Evolutionary conservation across 2,113 vertebrate genomes (phyloP).

Genomic region (Peucedramus taeniatus): DNA sequence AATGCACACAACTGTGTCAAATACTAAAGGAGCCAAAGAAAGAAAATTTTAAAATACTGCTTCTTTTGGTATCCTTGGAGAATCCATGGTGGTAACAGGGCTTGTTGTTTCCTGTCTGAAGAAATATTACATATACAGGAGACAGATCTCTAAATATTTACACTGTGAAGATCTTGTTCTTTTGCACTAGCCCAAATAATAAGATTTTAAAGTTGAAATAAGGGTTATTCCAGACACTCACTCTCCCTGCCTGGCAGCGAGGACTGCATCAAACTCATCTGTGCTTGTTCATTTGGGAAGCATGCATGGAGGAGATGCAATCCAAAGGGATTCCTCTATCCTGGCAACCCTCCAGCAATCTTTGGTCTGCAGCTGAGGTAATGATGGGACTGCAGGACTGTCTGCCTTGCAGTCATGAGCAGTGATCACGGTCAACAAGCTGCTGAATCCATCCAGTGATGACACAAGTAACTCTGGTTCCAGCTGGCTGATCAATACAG

Average conservation of each 20-base stretch:
- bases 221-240: neutral
- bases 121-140: neutral
- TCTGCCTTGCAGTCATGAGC: neutral
- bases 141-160: neutral
- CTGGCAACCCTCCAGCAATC: neutral
- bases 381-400: neutral
- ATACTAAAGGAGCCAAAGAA: neutral
- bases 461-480: neutral
- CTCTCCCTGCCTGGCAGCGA: neutral
- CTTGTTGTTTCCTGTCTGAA: neutral
- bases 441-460: neutral
- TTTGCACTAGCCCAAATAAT: neutral
- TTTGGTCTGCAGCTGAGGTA: neutral
- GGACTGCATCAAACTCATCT: neutral
- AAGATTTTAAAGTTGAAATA: neutral
- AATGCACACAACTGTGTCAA: neutral
- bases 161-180: neutral
- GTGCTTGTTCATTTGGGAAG: neutral
- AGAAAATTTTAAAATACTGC: neutral
- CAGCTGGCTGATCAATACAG: neutral
- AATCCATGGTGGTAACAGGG: neutral
- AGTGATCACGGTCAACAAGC: neutral
- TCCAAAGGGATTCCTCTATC: neutral
- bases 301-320: neutral
- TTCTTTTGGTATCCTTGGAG: neutral